Conservation (phyloP, 2,888 invertebrate genomes). For the Apodemia duryi region DNA sequence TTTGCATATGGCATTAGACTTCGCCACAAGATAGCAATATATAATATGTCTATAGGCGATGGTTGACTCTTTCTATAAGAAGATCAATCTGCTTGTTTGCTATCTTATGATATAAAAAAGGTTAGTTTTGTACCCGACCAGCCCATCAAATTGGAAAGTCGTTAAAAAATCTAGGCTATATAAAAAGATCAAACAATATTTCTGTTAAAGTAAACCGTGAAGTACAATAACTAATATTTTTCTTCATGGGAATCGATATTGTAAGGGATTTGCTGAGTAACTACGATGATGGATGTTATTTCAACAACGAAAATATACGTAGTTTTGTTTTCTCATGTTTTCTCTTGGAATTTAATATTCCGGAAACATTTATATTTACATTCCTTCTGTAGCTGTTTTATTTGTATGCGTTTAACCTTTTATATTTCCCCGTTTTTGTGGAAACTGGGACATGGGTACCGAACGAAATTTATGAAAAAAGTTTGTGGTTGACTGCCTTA, state of each 20-base stretch:
- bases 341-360: slow-evolving; percentile 27
- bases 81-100: no score
- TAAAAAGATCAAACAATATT: slow-evolving; percentile 25
- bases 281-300: slow-evolving; percentile 52
- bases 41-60: no score
- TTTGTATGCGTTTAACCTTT: slow-evolving; percentile 9
- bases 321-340: slow-evolving; percentile 39
- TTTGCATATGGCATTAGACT: no score
- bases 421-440: slow-evolving; percentile 2
- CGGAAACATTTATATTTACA: slow-evolving; percentile 41
- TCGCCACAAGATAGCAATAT: no score
- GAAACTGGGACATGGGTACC: no score
- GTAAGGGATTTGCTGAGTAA: slow-evolving; percentile 59
- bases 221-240: slow-evolving; percentile 47
- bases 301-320: slow-evolving; percentile 42
- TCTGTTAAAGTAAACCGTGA: slow-evolving; percentile 39
- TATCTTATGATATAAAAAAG: no score
- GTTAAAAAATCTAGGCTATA: not conserved
- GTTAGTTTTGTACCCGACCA: no score
- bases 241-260: slow-evolving; percentile 55
- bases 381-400: not conserved
- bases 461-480: no score
- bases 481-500: no score
- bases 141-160: no score
- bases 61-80: no score